Base-by-base conservation (phyloP, 2,797 vertebrate species). In the Rousettus madagascariensis region DNA sequence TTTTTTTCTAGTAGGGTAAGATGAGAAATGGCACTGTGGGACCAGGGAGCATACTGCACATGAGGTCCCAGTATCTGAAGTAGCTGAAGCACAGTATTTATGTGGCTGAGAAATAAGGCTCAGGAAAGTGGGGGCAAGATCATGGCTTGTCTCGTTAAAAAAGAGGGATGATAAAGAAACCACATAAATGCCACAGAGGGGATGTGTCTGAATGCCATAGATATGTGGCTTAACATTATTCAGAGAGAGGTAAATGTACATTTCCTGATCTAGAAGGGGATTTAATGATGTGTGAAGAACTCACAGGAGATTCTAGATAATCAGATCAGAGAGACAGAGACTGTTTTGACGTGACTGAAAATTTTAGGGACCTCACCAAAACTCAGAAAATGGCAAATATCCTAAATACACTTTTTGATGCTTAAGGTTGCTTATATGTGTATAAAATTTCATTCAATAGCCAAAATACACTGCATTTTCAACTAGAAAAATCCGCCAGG, bases 381-480 rank as follows among this genome's bases (percentile, higher is more conserved):
- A 83, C 43, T 36, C 82, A 94, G 83, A 86, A 83, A 63, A 79
- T 53, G 53, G 24, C 19, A 90, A 89, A 53, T 33, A 75, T 51
- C 20, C 22, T 84, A 87, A 84, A 84, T 20, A 46, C 0, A 49
- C 38, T 78, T 93, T 71, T 57, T 6, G 55, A 15, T 33, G 77
- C 65, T 74, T 26, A 91, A 90, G 33, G 43, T 51, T 88, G n/a
- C 33, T 68, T 79, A 8, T 77, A 4, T 46, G 26, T 71, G 13
- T 63, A 3, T 51, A 94, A 82, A 33, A 72, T 71, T 96, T 59
- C 93, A 96, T 94, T 88, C 24, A 94, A 86, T 36, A 97, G 69
- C 43, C 10, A 88, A 86, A 96, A 74, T 38, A 93, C 5, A 74
- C 36, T 8, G 83, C 68, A 79, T 5, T 79, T 89, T 75, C 82